phyloP scores from a whole-genome alignment of 2,797 vertebrate genomes.

The Simalia tracyae region DNA sequence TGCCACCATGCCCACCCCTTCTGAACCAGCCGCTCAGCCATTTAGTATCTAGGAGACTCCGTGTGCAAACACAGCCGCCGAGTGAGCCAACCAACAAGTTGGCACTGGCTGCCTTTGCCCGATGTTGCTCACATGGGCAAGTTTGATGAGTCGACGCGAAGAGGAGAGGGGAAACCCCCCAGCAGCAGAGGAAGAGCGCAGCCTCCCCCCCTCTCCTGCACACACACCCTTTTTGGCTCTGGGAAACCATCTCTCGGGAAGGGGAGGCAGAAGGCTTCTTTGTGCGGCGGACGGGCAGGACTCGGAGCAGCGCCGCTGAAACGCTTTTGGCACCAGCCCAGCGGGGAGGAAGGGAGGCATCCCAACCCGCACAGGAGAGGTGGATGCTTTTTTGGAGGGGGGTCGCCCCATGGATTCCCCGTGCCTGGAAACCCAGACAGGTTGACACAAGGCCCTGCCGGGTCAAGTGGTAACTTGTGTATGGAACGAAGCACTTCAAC shows the following conservation, averaged over 20 bases:
- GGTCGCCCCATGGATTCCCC: background rate
- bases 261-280: background rate
- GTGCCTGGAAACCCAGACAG: background rate
- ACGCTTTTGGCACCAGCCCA: background rate
- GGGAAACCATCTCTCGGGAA: background rate
- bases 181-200: background rate
- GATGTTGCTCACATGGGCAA: background rate
- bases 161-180: background rate
- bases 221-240: background rate
- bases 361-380: background rate
- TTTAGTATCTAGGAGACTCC: rapidly evolving
- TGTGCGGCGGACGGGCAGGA: background rate
- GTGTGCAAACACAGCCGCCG: background rate
- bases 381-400: background rate
- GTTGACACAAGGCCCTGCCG: background rate
- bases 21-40: rapidly evolving
- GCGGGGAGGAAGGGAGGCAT: background rate
- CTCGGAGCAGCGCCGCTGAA: too few relatives aligned
- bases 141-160: background rate
- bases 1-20: too few relatives aligned
- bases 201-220: rapidly evolving
- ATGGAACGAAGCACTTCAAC: background rate
- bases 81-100: background rate
- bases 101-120: background rate
- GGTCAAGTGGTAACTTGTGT: background rate